Evolutionary conservation across 2,113 vertebrate genomes (phyloP).

Genomic region (Stomatorhinus ivindoensis): DNA sequence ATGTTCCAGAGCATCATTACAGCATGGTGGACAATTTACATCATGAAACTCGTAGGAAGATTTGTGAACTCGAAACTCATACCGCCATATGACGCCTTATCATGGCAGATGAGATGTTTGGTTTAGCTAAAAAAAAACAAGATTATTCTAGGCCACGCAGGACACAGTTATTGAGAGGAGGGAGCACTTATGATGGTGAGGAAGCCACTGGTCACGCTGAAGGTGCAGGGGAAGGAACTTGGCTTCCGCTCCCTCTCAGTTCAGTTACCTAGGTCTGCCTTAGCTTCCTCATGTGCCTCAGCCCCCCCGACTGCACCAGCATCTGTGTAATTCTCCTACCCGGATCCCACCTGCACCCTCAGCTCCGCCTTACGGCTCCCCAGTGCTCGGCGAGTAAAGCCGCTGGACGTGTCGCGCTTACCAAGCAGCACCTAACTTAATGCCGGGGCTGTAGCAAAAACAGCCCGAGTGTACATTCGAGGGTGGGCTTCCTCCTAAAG

Average conservation of each 20-base stretch:
- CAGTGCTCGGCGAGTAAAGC: neutral
- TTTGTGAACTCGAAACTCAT: neutral
- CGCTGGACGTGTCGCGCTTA: neutral
- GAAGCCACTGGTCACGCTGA: neutral
- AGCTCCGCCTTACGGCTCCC: neutral
- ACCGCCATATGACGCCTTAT: neutral
- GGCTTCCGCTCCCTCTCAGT: neutral
- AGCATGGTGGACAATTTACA: neutral
- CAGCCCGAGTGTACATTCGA: neutral
- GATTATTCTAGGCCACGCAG: neutral
- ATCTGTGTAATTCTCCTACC: neutral
- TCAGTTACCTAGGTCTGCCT: neutral
- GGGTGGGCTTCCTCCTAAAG: neutral
- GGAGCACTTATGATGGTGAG: neutral
- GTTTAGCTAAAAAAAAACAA: neutral
- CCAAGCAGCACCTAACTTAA: neutral
- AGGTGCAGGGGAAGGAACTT: neutral
- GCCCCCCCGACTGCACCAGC: neutral
- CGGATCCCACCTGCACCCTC: too few relatives aligned
- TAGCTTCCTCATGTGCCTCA: neutral
- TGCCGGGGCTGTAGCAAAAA: neutral
- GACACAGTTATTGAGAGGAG: neutral
- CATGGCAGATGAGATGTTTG: neutral
- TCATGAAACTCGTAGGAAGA: too few relatives aligned
- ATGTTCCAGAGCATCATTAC: neutral